Evolutionary conservation across 2,888 invertebrate species (phyloP).

Genomic region (Meganola albula): DNA sequence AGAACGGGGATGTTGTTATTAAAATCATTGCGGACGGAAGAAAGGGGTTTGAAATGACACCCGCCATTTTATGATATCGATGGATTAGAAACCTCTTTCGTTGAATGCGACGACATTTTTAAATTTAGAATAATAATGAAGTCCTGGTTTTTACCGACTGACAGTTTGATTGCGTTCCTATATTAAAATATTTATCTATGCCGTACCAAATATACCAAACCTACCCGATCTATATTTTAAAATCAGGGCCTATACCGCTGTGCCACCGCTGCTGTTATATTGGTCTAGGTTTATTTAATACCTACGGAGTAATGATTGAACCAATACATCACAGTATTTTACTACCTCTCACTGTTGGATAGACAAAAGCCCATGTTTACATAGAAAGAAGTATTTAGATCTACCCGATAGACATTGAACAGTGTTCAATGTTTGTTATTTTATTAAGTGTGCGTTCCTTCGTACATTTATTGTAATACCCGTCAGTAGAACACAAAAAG

Average conservation of each 20-base stretch:
- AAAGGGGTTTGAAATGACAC: conserved; percentile 54
- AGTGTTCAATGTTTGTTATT: conserved; percentile 64
- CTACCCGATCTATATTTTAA: too few relatives aligned
- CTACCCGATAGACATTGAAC: conserved; percentile 51
- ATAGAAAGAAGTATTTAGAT: conserved; percentile 60
- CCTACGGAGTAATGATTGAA: conserved; percentile 26
- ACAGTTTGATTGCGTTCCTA: too few relatives aligned
- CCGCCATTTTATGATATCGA: conserved; percentile 37
- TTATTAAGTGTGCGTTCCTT: conserved; percentile 59
- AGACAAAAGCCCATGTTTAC: conserved; percentile 66
- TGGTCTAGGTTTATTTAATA: too few relatives aligned
- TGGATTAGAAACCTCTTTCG: conserved; percentile 35
- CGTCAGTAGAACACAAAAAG: conserved; percentile 57
- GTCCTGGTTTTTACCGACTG: too few relatives aligned
- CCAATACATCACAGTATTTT: conserved; percentile 39
- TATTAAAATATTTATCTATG: too few relatives aligned
- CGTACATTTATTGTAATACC: conserved; percentile 65
- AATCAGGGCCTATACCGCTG: too few relatives aligned
- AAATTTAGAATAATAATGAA: conserved; percentile 50
- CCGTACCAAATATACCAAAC: too few relatives aligned
- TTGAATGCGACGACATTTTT: too few relatives aligned
- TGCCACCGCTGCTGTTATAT: too few relatives aligned
- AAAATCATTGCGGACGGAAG: conserved; percentile 58
- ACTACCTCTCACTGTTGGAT: conserved; percentile 46
- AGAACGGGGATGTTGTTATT: conserved; percentile 63